Evolutionary conservation across 2,113 vertebrate species (phyloP).

Genomic region (Xiphophorus hellerii): DNA sequence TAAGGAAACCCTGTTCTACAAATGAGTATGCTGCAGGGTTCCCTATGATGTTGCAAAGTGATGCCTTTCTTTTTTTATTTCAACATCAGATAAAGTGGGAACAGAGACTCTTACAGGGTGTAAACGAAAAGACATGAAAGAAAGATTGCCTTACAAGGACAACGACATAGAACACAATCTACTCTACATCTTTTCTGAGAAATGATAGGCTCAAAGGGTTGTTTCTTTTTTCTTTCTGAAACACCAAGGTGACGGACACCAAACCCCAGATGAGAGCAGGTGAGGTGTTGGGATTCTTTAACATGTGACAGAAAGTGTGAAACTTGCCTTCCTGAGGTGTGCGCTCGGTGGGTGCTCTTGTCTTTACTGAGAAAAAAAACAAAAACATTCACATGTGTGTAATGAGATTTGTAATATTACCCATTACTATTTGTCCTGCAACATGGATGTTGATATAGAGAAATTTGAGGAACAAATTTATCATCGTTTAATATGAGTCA

Average conservation of each 20-base stretch:
- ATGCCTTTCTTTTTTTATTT: constrained; percentile 26
- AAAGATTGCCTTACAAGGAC: constrained; percentile 6
- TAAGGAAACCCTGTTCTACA: constrained; percentile 45
- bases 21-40: constrained; percentile 16
- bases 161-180: neutral
- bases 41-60: constrained; percentile 30
- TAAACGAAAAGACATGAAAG: constrained; percentile 16
- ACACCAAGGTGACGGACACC: constrained; percentile 1
- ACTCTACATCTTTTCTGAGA: constrained; percentile 16
- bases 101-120: constrained; percentile 15
- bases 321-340: constrained; percentile 79
- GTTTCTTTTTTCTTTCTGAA: neutral
- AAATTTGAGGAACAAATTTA: constrained; percentile 91
- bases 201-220: constrained; percentile 1
- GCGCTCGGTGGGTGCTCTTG: constrained; percentile 82
- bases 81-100: constrained; percentile 35
- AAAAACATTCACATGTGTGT: constrained; percentile 90
- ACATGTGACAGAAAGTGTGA: neutral
- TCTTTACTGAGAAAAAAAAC: constrained; percentile 68
- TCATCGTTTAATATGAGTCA: constrained; percentile 99
- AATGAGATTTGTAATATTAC: constrained; percentile 97
- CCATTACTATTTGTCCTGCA: constrained; percentile 98
- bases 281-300: neutral
- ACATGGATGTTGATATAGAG: constrained; percentile 99
- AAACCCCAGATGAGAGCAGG: constrained; percentile 3